Base-by-base conservation (phyloP, 2,113 vertebrate species). In the Boulengeromyrus knoepffleri region DNA sequence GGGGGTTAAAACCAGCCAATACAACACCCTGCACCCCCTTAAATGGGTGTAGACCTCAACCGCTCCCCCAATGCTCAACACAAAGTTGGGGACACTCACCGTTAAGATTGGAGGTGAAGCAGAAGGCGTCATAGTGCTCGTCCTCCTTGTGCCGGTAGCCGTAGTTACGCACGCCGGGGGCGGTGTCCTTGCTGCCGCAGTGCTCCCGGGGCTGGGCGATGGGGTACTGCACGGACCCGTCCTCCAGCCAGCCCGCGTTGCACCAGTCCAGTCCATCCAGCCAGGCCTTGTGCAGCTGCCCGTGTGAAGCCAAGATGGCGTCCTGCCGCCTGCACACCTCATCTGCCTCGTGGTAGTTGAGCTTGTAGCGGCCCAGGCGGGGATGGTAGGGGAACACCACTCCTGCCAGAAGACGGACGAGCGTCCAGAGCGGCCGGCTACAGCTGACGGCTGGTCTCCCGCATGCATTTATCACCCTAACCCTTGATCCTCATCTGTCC, bases 321-420 rank as follows among this genome's bases (percentile, higher is more conserved):
- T 99, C 98, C 94, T 99, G 98, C 90, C 96, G 95, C 36, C 93
- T 94, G 90, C 98, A 99, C 0, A 97, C 95, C 2, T 95, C 96
- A 92, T 98, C 96, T 0, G 97, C 98, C 89, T 99, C 96, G 3
- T 93, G 95, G 95, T 97, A 99, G 88, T 98, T 99, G 46, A 99
- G 94, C 2, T 95, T 97, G 95, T 99, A 98, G 91, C 98, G 98
- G 0, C 98, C 98, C 88, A 97, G 92, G 2, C 96, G 96, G 0
- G 97, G 97, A 91, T 97, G 98, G 93, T 99, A 99, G 3, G 98
- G 98, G 89, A 99, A 99, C 77, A 99, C 98, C 89, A 99, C 98
- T 0, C 98, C 98, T 99, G 90, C 58, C 89, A 3, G 91, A 83
- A 92, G 36, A 39, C 36, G 36, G 36, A 39, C 36, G 36, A 39